Base-by-base conservation (phyloP, 2,888 invertebrate species). In the Drosophila histrio region DNA sequence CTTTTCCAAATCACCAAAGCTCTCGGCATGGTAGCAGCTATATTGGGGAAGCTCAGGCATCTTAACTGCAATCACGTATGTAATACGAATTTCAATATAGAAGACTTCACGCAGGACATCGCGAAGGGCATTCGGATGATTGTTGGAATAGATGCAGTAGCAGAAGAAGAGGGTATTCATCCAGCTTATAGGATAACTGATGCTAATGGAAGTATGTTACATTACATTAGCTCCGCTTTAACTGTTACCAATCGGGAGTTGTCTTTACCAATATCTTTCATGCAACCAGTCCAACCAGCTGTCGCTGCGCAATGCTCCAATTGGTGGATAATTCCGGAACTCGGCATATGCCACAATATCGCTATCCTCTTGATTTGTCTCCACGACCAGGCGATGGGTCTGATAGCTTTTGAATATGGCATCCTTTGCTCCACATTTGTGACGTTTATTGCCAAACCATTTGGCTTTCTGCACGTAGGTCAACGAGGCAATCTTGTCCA, bases 261-360 rank as follows among this genome's bases (percentile, higher is more conserved):
- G 2, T 15, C 0, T 21, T 61, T 79, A 90, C 91, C 88, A 88
- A 68, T 82, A 91, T 72, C 83, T 82, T 5, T 59, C 36, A 0
- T 63, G 19, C 9, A 91, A 24, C 88, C 90, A 91, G 1, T 86
- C 57, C 30, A 76, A 8, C 91, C 91, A 91, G 7, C 69, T 65
- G 28, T 78, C 83, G 2, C 49, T 60, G n/a, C 79, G 70, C 36
- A 91, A 3, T 0, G 88, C 82, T 0, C 59, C 49, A 2, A 91
- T 58, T 4, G 69, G 41, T 0, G 91, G 91, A 58, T 67, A 77
- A 15, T 80, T 84, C 0, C 74, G 73, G 9, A 91, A 71, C 39
- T 90, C 90, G 0, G 88, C 91, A 71, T 89, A 91, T 15, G 82
- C 90, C 0, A 84, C 46, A 4, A 61, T 0, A 0, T 6, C 4